Evolutionary conservation across 2,113 vertebrate genomes (phyloP).

Genomic region (Sapayoa aenigma): DNA sequence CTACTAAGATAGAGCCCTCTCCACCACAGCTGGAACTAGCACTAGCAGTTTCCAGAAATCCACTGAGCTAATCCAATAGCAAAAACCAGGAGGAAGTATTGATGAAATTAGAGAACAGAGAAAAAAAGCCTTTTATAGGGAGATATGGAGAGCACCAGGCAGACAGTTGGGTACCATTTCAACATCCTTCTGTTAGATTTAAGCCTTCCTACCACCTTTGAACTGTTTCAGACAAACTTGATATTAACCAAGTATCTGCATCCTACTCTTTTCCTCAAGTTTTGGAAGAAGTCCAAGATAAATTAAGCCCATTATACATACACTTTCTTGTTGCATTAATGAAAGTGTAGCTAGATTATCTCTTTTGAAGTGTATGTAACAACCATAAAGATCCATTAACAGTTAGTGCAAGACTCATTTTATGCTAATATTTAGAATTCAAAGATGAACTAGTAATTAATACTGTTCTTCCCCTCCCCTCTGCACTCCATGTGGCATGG

Average conservation of each 20-base stretch:
- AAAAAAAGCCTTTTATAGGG: neutral
- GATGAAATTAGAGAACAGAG: neutral
- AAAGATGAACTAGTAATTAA: conserved; percentile 56
- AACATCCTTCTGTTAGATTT: neutral
- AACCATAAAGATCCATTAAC: conserved; percentile 28
- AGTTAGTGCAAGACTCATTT: conserved; percentile 5
- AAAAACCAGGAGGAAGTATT: neutral
- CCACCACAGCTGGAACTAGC: neutral
- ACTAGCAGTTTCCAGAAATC: neutral
- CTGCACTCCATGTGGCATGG: neutral
- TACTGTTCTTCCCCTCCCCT: conserved; percentile 32
- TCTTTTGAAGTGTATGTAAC: conserved; percentile 41
- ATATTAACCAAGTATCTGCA: neutral
- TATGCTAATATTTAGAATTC: conserved; percentile 59
- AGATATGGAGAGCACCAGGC: neutral
- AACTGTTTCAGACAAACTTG: conserved; percentile 20
- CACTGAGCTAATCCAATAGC: neutral
- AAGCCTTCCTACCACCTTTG: conserved; percentile 9
- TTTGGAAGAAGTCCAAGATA: conserved; percentile 49
- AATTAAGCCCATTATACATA: conserved; percentile 36
- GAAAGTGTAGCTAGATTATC: conserved; percentile 13
- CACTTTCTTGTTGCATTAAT: conserved; percentile 33
- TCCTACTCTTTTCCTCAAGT: neutral
- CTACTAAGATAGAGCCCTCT: neutral
- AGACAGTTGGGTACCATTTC: neutral